Percentiles rank a stretch among this genome's conserved stretches.
Conservation (phyloP, 1,140 invertebrate species). For the Tachypleus tridentatus region DNA sequence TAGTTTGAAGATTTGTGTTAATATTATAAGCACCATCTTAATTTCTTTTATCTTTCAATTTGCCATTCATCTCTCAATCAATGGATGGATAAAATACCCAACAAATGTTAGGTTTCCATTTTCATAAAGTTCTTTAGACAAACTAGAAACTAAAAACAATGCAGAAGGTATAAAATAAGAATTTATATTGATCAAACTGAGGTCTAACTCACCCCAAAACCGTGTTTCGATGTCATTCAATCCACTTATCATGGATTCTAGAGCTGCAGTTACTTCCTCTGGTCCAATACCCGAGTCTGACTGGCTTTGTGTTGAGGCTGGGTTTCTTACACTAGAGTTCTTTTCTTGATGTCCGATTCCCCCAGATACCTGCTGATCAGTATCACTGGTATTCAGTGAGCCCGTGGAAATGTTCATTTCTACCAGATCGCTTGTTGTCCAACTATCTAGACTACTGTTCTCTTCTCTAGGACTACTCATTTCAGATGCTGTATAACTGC, state of each 20-base stretch:
- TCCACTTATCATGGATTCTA: slow-evolving; percentile 23
- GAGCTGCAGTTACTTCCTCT: slow-evolving; percentile 23
- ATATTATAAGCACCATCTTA: too few relatives aligned
- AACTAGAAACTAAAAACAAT: too few relatives aligned
- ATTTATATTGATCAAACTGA: too few relatives aligned
- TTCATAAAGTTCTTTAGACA: too few relatives aligned
- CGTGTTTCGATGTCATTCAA: slow-evolving; percentile 17
- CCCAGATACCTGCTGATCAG: slow-evolving; percentile 5
- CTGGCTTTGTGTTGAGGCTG: slow-evolving; percentile 13
- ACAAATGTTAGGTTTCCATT: too few relatives aligned
- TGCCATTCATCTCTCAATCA: too few relatives aligned
- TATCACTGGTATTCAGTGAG: slow-evolving; percentile 13
- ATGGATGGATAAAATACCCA: too few relatives aligned
- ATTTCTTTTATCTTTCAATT: too few relatives aligned
- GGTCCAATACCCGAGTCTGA: slow-evolving; percentile 24
- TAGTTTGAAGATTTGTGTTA: too few relatives aligned
- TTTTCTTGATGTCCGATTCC: not conserved
- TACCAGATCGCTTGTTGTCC: slow-evolving; percentile 15
- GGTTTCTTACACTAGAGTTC: not conserved
- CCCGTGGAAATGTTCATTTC: slow-evolving; percentile 16
- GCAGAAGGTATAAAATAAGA: too few relatives aligned
- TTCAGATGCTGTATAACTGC: slow-evolving; percentile 20
- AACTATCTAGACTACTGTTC: slow-evolving; percentile 18
- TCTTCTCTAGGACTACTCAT: slow-evolving; percentile 21
- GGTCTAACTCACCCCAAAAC: too few relatives aligned